Evolutionary conservation across 1,140 invertebrate species (phyloP).

Genomic region (Wasmannia auropunctata): DNA sequence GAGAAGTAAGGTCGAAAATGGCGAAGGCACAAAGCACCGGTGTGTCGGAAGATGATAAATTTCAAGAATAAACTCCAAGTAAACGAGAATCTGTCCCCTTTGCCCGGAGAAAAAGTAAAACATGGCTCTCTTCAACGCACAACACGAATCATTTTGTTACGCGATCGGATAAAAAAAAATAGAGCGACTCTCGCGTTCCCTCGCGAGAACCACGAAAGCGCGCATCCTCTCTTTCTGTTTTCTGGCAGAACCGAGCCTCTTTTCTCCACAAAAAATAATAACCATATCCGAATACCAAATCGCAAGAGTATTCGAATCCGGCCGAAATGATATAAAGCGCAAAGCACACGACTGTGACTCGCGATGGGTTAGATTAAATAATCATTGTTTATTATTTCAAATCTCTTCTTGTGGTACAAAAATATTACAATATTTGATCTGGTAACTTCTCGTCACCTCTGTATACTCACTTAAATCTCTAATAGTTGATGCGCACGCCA

Average conservation of each 20-base stretch:
- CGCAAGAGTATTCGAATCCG: conserved; percentile 49
- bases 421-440: conserved; percentile 81
- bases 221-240: conserved; percentile 58
- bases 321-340: conserved; percentile 22
- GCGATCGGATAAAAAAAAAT: conserved; percentile 14
- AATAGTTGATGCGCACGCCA: conserved; percentile 47
- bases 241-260: background rate
- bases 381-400: conserved; percentile 81
- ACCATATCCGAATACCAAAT: background rate
- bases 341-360: conserved; percentile 34
- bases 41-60: conserved; percentile 51
- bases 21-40: conserved; percentile 28
- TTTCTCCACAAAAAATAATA: conserved; percentile 31
- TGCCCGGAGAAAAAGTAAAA: conserved; percentile 21
- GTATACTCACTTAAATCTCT: conserved; percentile 66
- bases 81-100: conserved; percentile 69
- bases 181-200: conserved; percentile 48
- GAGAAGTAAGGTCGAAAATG: conserved; percentile 15
- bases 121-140: conserved; percentile 12
- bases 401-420: conserved; percentile 79
- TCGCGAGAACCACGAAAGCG: conserved; percentile 57
- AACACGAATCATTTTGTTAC: background rate
- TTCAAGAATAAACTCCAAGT: conserved; percentile 54
- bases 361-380: conserved; percentile 63
- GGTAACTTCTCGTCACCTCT: conserved; percentile 63